A percentile compares a stretch with the other conserved stretches of the same genome.
Conservation (phyloP, 2,797 vertebrate genomes). For the Lateolabrax maculatus region DNA sequence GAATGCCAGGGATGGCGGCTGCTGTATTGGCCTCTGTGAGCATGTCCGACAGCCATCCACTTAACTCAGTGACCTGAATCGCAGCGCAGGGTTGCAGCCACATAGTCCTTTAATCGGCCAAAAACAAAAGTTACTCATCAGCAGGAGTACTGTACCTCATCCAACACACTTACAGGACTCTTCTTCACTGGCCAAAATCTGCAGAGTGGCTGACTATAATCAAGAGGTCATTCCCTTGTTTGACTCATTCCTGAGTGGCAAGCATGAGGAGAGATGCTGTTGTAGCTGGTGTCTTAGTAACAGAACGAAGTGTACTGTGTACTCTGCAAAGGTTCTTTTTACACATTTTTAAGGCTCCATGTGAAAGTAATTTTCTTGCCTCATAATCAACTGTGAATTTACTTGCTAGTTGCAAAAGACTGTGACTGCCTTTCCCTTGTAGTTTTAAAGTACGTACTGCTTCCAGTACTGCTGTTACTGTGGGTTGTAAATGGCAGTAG, state of each 20-base stretch:
- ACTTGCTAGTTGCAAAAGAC: not conserved
- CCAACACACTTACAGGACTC: constrained; percentile 29
- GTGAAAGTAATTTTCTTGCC: not conserved
- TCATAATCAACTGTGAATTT: constrained; percentile 6
- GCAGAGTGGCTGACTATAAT: constrained; percentile 14
- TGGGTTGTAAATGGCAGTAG: not conserved
- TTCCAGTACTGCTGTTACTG: constrained; percentile 4
- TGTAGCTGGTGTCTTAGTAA: not conserved
- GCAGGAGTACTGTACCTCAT: constrained; percentile 22
- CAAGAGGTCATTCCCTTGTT: constrained; percentile 13
- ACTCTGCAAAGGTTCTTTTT: constrained; percentile 10
- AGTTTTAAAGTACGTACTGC: not conserved
- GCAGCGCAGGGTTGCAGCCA: constrained; percentile 31
- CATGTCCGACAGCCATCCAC: constrained; percentile 66
- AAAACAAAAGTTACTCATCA: constrained; percentile 45
- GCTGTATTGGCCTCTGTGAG: constrained; percentile 38
- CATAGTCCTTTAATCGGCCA: constrained; percentile 50
- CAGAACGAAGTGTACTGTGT: not conserved
- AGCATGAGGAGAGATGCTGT: not conserved
- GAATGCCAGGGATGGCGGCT: constrained; percentile 21
- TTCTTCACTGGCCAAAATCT: constrained; percentile 6
- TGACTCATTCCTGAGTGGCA: not conserved
- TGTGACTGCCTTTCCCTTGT: not conserved
- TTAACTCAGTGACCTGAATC: constrained; percentile 68
- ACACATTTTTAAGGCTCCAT: not conserved